Base-by-base conservation (phyloP, 2,113 vertebrate species). In the Neogobius melanostomus region DNA sequence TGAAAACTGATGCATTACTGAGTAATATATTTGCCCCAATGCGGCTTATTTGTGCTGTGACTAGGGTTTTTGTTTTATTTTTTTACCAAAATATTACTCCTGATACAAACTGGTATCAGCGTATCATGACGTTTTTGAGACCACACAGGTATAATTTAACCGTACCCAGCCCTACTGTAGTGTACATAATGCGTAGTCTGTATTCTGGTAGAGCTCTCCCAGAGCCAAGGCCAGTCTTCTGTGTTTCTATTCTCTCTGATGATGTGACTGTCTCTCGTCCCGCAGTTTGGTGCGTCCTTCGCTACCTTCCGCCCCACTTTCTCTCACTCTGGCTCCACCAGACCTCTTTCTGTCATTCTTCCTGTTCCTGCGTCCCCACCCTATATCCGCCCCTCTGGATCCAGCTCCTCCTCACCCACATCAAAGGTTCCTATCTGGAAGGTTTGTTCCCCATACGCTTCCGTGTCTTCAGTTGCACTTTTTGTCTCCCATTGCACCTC, bases 381-480 rank as follows among this genome's bases (percentile, higher is more conserved):
- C 90, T 92, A 84, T 94, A 93, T 45, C 84, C 73, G 88, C 88
- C 87, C 93, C 91, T 74, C 91, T 12, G 91, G 92, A 91, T 91
- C 90, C 90, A 89, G 89, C 91, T 91, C 88, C 81, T 91, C 91
- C 86, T 92, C 92, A 90, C 93, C 92, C 90, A 92, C 93, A 90
- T 93, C 93, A 90, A 92, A 91, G 92, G 92, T 93, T 88, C 91
- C 92, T 82, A 87, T 91, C 82, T 94, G 93, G 93, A 93, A 94
- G 93, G 93, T 94, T 94, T 92, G 93, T 93, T 91, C 84, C 80
- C 87, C 85, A 88, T 90, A 67, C 66, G 79, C 85, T 87, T 72
- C 82, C 85, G 82, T 86, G 77, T 77, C 77, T 80, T 82, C 68
- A 68, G 77, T 82, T 76, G 80, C 70, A 69, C 50, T 47, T 74